Evolutionary conservation across 2,113 vertebrate genomes (phyloP).

Genomic region (Odontophorus gujanensis): DNA sequence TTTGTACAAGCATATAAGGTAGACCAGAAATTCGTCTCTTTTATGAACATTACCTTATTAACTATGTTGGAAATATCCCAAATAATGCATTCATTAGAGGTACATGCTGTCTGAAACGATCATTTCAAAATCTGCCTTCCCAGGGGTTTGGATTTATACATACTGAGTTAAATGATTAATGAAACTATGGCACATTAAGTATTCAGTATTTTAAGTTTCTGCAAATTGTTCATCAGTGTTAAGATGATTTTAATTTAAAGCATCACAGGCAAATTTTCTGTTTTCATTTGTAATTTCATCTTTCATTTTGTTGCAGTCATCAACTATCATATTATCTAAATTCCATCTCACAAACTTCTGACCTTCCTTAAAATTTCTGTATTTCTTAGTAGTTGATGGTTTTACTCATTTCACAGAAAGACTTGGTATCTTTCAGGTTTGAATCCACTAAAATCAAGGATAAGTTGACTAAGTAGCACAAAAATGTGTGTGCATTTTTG

Average conservation of each 20-base stretch:
- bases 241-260: conserved; percentile 31
- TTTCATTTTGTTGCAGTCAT: background rate
- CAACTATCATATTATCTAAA: background rate
- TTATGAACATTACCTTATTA: conserved; percentile 64
- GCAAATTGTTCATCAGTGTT: conserved; percentile 30
- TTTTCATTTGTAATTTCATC: conserved; percentile 38
- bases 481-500: background rate
- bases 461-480: background rate
- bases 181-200: conserved; percentile 21
- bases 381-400: background rate
- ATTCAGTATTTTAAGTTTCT: conserved; percentile 8
- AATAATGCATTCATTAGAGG: conserved; percentile 65
- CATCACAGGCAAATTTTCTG: background rate
- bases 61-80: conserved; percentile 59
- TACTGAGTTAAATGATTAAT: conserved; percentile 56
- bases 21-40: conserved; percentile 40
- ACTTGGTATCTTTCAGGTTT: background rate
- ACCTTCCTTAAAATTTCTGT: background rate
- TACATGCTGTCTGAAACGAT: conserved; percentile 40
- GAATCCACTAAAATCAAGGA: background rate
- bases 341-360: conserved; percentile 6
- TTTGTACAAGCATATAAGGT: conserved; percentile 35
- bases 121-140: conserved; percentile 48
- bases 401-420: background rate
- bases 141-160: conserved; percentile 46